Percentiles rank a stretch among this genome's conserved stretches.
Evolutionary conservation across 2,797 vertebrate genomes (phyloP).

Genomic region (Epinephelus awoara): DNA sequence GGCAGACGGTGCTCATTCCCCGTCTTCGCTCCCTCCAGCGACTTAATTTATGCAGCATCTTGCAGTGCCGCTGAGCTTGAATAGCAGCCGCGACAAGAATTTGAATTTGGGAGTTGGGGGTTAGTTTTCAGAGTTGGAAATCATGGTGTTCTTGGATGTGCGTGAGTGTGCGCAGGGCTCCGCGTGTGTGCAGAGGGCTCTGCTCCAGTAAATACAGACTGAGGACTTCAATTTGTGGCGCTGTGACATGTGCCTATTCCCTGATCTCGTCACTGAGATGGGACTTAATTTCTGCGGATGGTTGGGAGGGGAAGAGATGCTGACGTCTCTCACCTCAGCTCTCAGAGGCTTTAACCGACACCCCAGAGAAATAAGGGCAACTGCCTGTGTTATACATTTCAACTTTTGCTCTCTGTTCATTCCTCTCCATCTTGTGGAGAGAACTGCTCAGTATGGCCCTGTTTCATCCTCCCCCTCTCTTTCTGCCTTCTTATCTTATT

Average conservation of each 20-base stretch:
- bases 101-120: slow-evolving; percentile 67
- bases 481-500: slow-evolving; percentile 62
- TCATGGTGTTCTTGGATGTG: slow-evolving; percentile 41
- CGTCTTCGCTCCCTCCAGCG: slow-evolving; percentile 51
- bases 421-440: slow-evolving; percentile 18
- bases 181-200: slow-evolving; percentile 36
- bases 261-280: slow-evolving; percentile 53
- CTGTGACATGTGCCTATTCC: slow-evolving; percentile 68
- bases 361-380: slow-evolving; percentile 49
- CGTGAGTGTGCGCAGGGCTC: slow-evolving; percentile 22
- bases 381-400: slow-evolving; percentile 36
- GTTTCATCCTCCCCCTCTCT: slow-evolving; percentile 42
- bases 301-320: slow-evolving; percentile 1
- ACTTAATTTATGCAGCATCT: slow-evolving; percentile 86
- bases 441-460: slow-evolving; percentile 37
- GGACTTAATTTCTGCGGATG: slow-evolving; percentile 63
- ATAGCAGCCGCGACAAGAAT: slow-evolving; percentile 72
- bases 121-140: slow-evolving; percentile 51
- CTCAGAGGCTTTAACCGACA: slow-evolving; percentile 40
- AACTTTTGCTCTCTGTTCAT: slow-evolving; percentile 40
- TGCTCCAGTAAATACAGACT: slow-evolving; percentile 75
- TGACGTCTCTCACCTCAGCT: slow-evolving; percentile 54
- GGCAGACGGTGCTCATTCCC: slow-evolving; percentile 52
- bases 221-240: slow-evolving; percentile 63
- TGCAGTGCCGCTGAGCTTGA: slow-evolving; percentile 77